A percentile compares a stretch with the other conserved stretches of the same genome.
phyloP scores from a whole-genome alignment of 2,888 invertebrate species.

The Chromoteleia sp. region DNA sequence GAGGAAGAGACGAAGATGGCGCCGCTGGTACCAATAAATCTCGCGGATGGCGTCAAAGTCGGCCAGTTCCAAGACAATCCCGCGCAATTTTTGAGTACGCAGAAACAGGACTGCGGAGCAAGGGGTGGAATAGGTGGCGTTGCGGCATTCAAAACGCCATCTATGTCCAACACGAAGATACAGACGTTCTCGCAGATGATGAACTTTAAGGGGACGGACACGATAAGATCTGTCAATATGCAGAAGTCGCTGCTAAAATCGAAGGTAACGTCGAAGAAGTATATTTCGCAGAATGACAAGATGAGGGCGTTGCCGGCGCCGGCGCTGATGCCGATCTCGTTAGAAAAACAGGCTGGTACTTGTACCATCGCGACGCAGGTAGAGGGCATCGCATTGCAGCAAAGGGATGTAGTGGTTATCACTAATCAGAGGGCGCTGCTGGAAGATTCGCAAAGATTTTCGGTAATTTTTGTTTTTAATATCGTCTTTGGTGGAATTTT shows the following conservation, averaged over 20 bases:
- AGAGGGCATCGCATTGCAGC: background rate
- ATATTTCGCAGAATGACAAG: conserved; percentile 49
- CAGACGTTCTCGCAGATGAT: conserved; percentile 44
- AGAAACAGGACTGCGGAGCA: background rate
- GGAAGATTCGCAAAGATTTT: background rate
- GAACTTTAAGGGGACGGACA: background rate
- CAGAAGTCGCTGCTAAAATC: conserved; percentile 55
- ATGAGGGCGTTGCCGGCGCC: conserved; percentile 37
- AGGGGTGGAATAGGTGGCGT: background rate
- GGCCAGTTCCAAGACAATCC: conserved; percentile 23
- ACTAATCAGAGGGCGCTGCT: conserved; percentile 11
- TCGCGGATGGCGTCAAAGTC: background rate
- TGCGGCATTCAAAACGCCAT: conserved; percentile 8
- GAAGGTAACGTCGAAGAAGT: conserved; percentile 35
- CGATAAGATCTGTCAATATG: conserved; percentile 55
- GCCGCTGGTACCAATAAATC: background rate
- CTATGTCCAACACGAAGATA: conserved; percentile 46
- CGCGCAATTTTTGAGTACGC: conserved; percentile 11
- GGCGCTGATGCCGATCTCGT: conserved; percentile 2
- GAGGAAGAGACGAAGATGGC: conserved; percentile 2
- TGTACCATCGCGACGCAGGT: conserved; percentile 37
- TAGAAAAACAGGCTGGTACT: conserved; percentile 2
- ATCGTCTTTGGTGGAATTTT: too few species aligned
- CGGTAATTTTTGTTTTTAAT: conserved; percentile 14
- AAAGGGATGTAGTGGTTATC: conserved; percentile 19